Evolutionary conservation across 2,888 invertebrate genomes (phyloP).

Genomic region (Macrostomum cliftonense): DNA sequence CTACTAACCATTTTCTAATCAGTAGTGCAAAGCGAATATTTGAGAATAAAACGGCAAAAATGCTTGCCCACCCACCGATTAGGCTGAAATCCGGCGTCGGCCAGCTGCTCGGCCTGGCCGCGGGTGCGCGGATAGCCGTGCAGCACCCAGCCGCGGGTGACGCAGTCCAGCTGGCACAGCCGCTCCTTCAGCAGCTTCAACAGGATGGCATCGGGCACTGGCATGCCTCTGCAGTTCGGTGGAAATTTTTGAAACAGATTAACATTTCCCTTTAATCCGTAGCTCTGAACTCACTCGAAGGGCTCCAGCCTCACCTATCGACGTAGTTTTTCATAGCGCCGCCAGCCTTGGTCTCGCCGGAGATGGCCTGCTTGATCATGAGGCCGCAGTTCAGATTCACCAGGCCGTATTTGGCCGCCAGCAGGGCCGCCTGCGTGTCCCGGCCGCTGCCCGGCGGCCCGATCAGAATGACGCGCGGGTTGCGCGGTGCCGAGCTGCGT

Average conservation of each 20-base stretch:
- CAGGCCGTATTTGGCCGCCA: conserved; percentile 36
- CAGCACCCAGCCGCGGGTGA: conserved; percentile 35
- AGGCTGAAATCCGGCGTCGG: conserved; percentile 27
- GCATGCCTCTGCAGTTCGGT: too few species aligned
- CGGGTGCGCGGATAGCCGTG: conserved; percentile 32
- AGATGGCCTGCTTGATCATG: conserved; percentile 33
- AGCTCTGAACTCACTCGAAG: conserved; percentile 19
- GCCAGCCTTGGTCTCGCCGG: conserved; percentile 29
- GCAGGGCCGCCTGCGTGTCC: conserved; percentile 29
- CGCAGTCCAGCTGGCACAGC: conserved; percentile 32
- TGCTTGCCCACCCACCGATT: conserved; percentile 23
- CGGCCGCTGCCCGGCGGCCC: conserved; percentile 35
- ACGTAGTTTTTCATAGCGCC: conserved; percentile 29
- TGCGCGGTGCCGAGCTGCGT: conserved; percentile 33
- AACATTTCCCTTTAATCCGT: too few species aligned
- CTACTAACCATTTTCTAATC: too few species aligned
- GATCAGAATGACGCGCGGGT: conserved; percentile 32
- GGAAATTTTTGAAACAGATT: too few species aligned
- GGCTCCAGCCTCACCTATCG: conserved; percentile 16
- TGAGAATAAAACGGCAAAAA: too few species aligned
- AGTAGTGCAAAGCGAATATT: too few species aligned
- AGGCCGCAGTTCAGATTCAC: conserved; percentile 33
- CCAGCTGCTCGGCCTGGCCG: conserved; percentile 34
- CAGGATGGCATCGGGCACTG: conserved; percentile 34
- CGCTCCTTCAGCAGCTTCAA: conserved; percentile 29